Conservation (phyloP, 2,888 invertebrate species). For the Lathronympha strigana region DNA sequence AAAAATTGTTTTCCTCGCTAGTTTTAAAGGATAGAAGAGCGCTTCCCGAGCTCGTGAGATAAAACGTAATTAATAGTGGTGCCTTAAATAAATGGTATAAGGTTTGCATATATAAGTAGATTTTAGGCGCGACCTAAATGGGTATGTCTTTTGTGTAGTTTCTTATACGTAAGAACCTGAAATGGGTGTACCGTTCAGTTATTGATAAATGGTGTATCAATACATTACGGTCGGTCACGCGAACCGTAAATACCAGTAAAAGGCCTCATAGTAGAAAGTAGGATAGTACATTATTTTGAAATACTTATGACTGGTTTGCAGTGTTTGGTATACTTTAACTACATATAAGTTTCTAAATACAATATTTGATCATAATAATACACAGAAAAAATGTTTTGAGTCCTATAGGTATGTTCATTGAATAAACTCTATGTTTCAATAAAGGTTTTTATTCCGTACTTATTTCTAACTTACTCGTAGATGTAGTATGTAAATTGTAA, state of each 20-base stretch:
- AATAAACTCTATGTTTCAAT: too few relatives aligned
- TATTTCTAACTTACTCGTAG: too few relatives aligned
- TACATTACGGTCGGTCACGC: constrained; percentile 29
- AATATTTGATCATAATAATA: too few relatives aligned
- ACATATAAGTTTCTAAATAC: neutral
- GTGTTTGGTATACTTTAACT: neutral
- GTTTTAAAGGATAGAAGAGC: too few relatives aligned
- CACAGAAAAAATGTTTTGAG: too few relatives aligned
- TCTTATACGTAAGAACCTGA: constrained; percentile 29
- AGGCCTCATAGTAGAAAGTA: constrained; percentile 6
- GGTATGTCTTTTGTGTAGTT: constrained; percentile 24
- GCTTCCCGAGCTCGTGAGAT: too few relatives aligned
- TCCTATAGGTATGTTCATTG: too few relatives aligned
- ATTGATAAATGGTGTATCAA: constrained; percentile 35
- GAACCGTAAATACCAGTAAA: constrained; percentile 25
- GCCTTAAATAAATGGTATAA: neutral
- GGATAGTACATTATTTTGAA: constrained; percentile 1
- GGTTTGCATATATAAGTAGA: constrained; percentile 2
- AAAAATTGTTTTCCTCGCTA: too few relatives aligned
- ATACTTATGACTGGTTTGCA: neutral
- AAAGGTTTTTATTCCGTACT: too few relatives aligned
- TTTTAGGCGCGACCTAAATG: constrained; percentile 5
- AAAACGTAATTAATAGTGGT: too few relatives aligned
- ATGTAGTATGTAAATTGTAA: too few relatives aligned
- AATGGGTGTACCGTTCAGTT: constrained; percentile 27